Conservation (phyloP, 2,888 invertebrate genomes). For the Strigamia transsilvanica region DNA sequence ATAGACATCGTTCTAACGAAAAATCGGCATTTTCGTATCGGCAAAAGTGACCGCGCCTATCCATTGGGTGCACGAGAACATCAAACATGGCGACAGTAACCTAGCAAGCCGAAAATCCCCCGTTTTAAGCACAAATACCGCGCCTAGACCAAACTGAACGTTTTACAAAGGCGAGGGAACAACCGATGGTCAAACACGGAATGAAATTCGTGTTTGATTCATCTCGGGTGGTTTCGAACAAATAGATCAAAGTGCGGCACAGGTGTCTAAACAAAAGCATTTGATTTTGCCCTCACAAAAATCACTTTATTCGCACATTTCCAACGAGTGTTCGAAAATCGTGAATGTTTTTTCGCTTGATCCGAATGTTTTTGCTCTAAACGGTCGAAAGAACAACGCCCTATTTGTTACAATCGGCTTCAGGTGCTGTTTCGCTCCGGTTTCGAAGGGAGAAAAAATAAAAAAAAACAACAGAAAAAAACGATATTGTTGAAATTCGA, state of each 20-base stretch:
- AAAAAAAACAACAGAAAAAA: background rate
- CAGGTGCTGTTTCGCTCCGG: background rate
- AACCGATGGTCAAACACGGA: background rate
- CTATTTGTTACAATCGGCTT: background rate
- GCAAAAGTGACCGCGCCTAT: constrained; percentile 19
- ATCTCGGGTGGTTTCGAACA: background rate
- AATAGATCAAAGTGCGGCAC: background rate
- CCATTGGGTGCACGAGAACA: background rate
- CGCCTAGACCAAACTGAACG: background rate
- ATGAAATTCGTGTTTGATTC: background rate
- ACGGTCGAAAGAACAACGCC: constrained; percentile 20
- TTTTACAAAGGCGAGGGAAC: background rate
- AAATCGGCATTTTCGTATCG: background rate
- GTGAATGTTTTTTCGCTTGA: background rate
- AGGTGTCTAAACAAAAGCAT: background rate
- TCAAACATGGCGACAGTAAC: constrained; percentile 19
- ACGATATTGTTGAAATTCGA: background rate
- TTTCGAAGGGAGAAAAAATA: background rate
- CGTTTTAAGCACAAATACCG: background rate
- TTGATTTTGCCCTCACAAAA: background rate
- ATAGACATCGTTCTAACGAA: background rate
- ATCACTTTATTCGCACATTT: background rate
- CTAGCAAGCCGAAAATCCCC: background rate
- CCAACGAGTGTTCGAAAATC: background rate
- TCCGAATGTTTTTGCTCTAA: background rate